phyloP scores from a whole-genome alignment of 1,140 invertebrate species.

The Tyrophagus putrescentiae region DNA sequence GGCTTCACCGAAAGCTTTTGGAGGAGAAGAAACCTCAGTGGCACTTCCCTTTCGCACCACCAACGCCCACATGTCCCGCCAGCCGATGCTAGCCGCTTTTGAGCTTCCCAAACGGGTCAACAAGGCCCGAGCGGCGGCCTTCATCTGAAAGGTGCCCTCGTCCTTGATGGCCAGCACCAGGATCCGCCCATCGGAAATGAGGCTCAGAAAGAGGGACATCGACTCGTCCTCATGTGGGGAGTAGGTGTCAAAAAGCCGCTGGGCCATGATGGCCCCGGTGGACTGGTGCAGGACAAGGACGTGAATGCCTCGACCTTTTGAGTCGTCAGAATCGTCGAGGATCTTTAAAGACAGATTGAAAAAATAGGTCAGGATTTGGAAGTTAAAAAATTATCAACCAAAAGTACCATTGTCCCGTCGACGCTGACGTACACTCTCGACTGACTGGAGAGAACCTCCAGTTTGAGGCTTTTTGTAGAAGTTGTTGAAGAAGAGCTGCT shows the following conservation, averaged over 20 bases:
- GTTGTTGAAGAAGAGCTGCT: background rate
- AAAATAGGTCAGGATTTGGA: slow-evolving; percentile 20
- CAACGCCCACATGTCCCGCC: slow-evolving; percentile 52
- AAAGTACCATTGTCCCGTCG: slow-evolving; percentile 43
- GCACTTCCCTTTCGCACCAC: slow-evolving; percentile 37
- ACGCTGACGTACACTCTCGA: slow-evolving; percentile 41
- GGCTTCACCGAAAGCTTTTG: slow-evolving; percentile 34
- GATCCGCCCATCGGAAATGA: slow-evolving; percentile 45
- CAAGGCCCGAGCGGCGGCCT: slow-evolving; percentile 38
- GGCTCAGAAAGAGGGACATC: slow-evolving; percentile 45
- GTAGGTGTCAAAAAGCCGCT: slow-evolving; percentile 48
- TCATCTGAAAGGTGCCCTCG: slow-evolving; percentile 50
- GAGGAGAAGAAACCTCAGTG: background rate
- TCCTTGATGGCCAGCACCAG: slow-evolving; percentile 45
- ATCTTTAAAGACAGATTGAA: too few relatives aligned
- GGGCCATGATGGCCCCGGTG: slow-evolving; percentile 41
- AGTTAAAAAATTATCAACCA: background rate
- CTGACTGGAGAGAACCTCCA: slow-evolving; percentile 44
- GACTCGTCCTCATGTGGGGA: slow-evolving; percentile 49
- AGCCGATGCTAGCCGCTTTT: slow-evolving; percentile 38
- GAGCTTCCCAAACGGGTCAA: slow-evolving; percentile 41
- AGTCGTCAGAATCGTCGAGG: slow-evolving; percentile 41
- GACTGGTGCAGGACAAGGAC: slow-evolving; percentile 48
- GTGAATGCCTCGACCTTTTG: slow-evolving; percentile 44
- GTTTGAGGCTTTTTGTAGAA: slow-evolving; percentile 29